A percentile compares a stretch with the other conserved stretches of the same genome.
These are phyloP conservation scores for Agrotis puta DNA, from an alignment of 2,888 invertebrate genomes.

Conservation along the genomic window DNA sequence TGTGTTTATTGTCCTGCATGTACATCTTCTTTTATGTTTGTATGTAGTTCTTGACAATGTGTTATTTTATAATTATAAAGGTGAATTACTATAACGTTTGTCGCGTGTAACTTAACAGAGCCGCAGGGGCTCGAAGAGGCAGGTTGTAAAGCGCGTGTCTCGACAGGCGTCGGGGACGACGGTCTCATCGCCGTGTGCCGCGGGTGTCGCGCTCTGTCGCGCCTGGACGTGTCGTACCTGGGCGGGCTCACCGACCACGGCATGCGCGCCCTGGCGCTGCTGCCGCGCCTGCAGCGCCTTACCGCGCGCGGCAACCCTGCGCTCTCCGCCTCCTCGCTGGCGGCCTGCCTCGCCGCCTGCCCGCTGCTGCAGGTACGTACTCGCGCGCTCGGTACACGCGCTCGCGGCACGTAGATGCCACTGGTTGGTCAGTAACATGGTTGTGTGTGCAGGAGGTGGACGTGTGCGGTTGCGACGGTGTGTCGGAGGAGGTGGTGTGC, in stretches of 20 bases:
- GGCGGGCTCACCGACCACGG: conserved; percentile 76
- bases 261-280: conserved; percentile 60
- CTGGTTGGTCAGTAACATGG: neutral
- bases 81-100: conserved; percentile 25
- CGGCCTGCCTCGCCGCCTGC: conserved; percentile 72
- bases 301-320: conserved; percentile 75
- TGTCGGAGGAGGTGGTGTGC: conserved; percentile 76
- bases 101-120: conserved; percentile 32
- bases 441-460: conserved; percentile 79
- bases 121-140: conserved; percentile 30
- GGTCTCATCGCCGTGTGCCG: conserved; percentile 76
- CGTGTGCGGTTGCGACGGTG: conserved; percentile 82
- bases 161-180: conserved; percentile 81
- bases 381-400: too few species aligned
- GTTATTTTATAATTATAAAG: neutral
- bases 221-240: conserved; percentile 84
- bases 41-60: neutral
- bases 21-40: too few species aligned
- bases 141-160: conserved; percentile 34
- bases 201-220: conserved; percentile 72
- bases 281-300: conserved; percentile 70
- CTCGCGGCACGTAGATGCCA: too few species aligned
- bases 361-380: conserved; percentile 63
- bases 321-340: conserved; percentile 75
- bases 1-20: neutral